Evolutionary conservation across 1,140 invertebrate species (phyloP).

Genomic region (Pinna nobilis): DNA sequence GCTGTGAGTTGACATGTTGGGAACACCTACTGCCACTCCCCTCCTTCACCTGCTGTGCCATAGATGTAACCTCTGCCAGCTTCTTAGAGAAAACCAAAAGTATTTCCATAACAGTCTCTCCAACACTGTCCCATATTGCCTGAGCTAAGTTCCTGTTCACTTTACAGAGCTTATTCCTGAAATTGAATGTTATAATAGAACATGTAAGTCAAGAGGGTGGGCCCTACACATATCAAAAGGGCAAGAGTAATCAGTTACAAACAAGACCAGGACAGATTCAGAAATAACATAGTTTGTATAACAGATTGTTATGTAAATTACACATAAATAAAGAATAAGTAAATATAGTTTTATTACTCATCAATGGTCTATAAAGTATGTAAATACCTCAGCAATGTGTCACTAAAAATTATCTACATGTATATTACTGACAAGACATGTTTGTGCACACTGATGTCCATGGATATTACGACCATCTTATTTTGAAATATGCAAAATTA

Average conservation of each 20-base stretch:
- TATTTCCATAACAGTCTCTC: constrained; percentile 25
- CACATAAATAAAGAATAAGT: no score
- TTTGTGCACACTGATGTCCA: background rate
- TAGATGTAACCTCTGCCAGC: constrained; percentile 1
- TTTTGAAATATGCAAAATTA: background rate
- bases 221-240: no score
- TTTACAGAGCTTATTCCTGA: constrained; percentile 39
- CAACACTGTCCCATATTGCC: constrained; percentile 47
- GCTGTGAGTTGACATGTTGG: background rate
- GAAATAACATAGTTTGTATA: no score
- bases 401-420: background rate
- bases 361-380: no score
- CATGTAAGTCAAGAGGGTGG: no score
- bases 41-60: constrained; percentile 12
- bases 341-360: no score
- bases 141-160: constrained; percentile 44
- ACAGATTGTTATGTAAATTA: no score
- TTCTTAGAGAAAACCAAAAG: constrained; percentile 42
- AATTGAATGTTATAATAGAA: background rate
- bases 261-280: no score
- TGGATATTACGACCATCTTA: background rate
- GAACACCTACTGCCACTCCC: background rate
- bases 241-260: no score
- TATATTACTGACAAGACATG: background rate
- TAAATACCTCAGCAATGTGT: no score